These are phyloP conservation scores for Drosophila meridiana DNA, from an alignment of 2,888 invertebrate species.

Conservation along the genomic window DNA sequence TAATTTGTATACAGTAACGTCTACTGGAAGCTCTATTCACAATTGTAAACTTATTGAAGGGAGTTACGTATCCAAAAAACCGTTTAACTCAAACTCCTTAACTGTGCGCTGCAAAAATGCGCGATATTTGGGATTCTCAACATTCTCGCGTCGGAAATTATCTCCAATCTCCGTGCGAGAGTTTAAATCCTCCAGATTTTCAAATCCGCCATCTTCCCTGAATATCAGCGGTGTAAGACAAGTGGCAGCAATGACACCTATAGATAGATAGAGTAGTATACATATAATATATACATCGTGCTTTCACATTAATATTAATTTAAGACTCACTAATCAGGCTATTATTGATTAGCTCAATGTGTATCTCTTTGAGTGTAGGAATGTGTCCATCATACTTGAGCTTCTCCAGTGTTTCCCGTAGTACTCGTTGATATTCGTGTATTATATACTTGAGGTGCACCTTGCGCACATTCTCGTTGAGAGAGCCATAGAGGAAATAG, in stretches of 20 bases:
- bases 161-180: constrained; percentile 81
- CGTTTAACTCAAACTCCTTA: constrained; percentile 83
- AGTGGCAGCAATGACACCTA: constrained; percentile 84
- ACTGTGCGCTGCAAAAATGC: constrained; percentile 82
- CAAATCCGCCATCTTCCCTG: constrained; percentile 79
- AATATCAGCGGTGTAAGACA: constrained; percentile 84
- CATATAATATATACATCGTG: not conserved
- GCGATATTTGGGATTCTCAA: constrained; percentile 83
- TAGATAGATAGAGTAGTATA: not conserved
- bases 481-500: constrained; percentile 83
- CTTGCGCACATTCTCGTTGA: constrained; percentile 84
- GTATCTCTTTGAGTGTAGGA: constrained; percentile 83
- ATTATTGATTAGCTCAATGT: constrained; percentile 82
- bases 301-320: not conserved
- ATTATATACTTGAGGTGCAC: constrained; percentile 83
- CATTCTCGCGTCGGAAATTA: constrained; percentile 79
- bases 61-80: constrained; percentile 81
- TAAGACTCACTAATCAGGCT: constrained; percentile 80
- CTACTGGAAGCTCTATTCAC: constrained; percentile 28
- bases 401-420: constrained; percentile 80
- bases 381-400: constrained; percentile 79
- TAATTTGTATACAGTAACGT: not conserved
- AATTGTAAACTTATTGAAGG: not conserved
- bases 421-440: constrained; percentile 80
- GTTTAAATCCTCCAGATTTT: constrained; percentile 77